phyloP scores from a whole-genome alignment of 2,113 vertebrate genomes.

The Clarias magur region DNA sequence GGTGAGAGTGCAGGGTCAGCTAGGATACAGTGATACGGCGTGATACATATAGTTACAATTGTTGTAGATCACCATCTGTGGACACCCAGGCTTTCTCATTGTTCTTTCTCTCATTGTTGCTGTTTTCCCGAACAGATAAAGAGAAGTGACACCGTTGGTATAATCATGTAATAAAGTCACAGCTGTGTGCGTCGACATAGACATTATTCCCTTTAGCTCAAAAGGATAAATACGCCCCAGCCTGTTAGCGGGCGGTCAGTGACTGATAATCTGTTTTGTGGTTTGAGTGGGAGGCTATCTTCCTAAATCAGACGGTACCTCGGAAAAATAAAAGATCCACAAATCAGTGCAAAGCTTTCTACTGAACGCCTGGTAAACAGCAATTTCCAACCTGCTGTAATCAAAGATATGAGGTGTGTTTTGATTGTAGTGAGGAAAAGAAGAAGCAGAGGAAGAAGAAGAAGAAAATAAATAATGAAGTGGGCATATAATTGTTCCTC shows the following conservation, averaged over 20 bases:
- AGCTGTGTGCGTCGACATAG: not conserved
- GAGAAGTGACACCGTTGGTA: not conserved
- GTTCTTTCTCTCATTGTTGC: not conserved
- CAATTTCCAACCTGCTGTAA: constrained; percentile 50
- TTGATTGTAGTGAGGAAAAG: constrained; percentile 40
- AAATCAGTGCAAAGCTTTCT: constrained; percentile 33
- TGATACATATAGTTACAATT: too few species aligned
- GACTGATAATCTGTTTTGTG: constrained; percentile 43
- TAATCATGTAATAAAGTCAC: not conserved
- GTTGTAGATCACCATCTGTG: too few species aligned
- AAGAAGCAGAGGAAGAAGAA: not conserved
- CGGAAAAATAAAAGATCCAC: constrained; percentile 29
- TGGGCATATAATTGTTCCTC: constrained; percentile 2
- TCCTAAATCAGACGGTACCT: constrained; percentile 47
- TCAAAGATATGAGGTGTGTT: constrained; percentile 45
- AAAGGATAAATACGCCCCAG: constrained; percentile 18
- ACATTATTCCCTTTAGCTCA: not conserved
- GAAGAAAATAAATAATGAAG: not conserved
- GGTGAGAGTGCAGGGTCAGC: too few species aligned
- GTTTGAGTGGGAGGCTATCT: constrained; percentile 45
- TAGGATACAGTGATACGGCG: too few species aligned
- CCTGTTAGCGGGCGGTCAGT: constrained; percentile 21
- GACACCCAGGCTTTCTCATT: not conserved
- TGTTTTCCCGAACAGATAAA: not conserved
- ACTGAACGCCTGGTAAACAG: constrained; percentile 45